Conservation (phyloP, 2,113 vertebrate species). For the Puma concolor region DNA sequence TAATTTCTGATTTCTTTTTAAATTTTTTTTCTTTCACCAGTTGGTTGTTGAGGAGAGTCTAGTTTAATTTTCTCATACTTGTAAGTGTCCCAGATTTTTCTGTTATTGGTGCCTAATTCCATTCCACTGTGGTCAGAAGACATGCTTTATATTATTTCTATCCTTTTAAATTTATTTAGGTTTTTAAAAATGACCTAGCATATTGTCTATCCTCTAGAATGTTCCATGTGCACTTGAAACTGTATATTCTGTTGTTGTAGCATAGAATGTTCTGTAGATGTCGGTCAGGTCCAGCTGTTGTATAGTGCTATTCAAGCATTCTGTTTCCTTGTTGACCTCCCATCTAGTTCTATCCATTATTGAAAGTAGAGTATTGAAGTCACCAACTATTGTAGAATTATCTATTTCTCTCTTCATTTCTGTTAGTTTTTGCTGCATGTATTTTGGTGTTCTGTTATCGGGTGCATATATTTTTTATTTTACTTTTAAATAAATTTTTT, state of each 20-base stretch:
- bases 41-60: neutral
- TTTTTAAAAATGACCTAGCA: neutral
- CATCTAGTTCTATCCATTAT: neutral
- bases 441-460: neutral
- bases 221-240: neutral
- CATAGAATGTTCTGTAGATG: neutral
- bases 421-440: neutral
- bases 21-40: neutral
- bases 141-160: neutral
- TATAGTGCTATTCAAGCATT: neutral
- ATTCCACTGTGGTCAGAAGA: neutral
- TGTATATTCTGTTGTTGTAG: neutral
- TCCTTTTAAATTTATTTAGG: neutral
- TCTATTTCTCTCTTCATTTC: neutral
- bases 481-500: neutral
- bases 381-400: neutral
- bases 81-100: neutral
- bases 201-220: neutral
- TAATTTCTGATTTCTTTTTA: neutral
- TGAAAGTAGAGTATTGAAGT: neutral
- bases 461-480: neutral
- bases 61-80: neutral
- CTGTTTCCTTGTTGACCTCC: neutral
- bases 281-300: neutral
- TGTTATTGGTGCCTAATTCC: neutral